Percentiles rank a stretch among this genome's conserved stretches.
phyloP scores from a whole-genome alignment of 2,113 vertebrate species.

The Campylomormyrus tamandua region DNA sequence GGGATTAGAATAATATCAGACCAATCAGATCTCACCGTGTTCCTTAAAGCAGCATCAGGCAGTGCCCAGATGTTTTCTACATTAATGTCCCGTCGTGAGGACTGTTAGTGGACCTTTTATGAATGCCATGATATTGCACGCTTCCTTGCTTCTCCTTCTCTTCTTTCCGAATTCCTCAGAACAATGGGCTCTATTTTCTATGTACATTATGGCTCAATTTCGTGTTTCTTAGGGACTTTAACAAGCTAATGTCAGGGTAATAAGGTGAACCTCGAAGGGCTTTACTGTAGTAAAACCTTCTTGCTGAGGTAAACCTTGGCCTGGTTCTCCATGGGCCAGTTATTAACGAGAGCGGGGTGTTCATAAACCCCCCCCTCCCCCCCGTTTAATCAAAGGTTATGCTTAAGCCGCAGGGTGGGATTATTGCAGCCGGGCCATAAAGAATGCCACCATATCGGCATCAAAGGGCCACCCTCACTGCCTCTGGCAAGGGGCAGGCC shows the following conservation, averaged over 20 bases:
- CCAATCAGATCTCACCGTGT: background rate
- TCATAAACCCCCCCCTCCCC: constrained; percentile 30
- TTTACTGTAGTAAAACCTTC: constrained; percentile 19
- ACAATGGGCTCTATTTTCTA: background rate
- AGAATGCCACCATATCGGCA: constrained; percentile 47
- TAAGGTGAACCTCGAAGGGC: constrained; percentile 9
- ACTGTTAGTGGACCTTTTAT: background rate
- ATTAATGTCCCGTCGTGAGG: constrained; percentile 34
- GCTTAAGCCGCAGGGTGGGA: constrained; percentile 51
- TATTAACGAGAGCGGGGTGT: constrained; percentile 34
- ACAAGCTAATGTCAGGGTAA: constrained; percentile 14
- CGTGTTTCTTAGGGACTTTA: constrained; percentile 19
- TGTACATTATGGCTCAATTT: background rate
- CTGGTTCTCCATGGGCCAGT: constrained; percentile 29
- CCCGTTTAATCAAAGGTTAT: constrained; percentile 47
- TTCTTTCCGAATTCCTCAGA: background rate
- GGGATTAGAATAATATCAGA: constrained; percentile 4
- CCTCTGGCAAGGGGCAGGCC: constrained; percentile 41
- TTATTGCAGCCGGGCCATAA: constrained; percentile 51
- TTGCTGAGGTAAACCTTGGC: constrained; percentile 45
- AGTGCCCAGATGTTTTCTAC: constrained; percentile 38
- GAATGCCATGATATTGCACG: background rate
- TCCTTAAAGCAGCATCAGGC: background rate
- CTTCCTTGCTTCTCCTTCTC: background rate
- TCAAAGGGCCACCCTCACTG: constrained; percentile 50